These are phyloP conservation scores for Onychomys arenicola DNA, from an alignment of 2,797 vertebrate genomes.

Conservation along the genomic window DNA sequence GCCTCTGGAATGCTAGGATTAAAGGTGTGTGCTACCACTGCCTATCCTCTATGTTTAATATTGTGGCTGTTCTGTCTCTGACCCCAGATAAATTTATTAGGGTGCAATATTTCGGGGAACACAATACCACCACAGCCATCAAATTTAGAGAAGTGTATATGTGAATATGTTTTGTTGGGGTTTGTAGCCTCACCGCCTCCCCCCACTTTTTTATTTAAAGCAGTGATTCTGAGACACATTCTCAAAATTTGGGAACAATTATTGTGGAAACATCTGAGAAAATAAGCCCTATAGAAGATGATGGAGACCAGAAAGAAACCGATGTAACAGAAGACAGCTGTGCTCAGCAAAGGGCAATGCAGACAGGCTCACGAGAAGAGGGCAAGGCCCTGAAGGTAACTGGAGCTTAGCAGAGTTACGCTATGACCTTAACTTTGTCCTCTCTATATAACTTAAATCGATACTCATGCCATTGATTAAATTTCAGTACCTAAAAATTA, in stretches of 20 bases:
- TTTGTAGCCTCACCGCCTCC: not conserved
- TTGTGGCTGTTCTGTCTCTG: no score
- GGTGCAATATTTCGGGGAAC: no score
- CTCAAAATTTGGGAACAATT: conserved; percentile 80
- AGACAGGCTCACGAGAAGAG: conserved; percentile 53
- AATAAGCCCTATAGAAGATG: conserved; percentile 71
- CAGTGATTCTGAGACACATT: conserved; percentile 86
- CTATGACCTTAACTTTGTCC: conserved; percentile 20
- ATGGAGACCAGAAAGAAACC: conserved; percentile 78
- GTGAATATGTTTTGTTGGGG: conserved; percentile 43
- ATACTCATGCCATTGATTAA: not conserved
- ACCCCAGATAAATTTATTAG: no score
- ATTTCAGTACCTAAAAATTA: conserved; percentile 35
- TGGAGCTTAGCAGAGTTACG: not conserved
- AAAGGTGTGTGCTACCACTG: no score
- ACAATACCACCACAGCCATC: no score
- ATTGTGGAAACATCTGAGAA: conserved; percentile 81
- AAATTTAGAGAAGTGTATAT: not conserved
- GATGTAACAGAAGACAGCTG: conserved; percentile 64
- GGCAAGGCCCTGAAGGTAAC: conserved; percentile 81
- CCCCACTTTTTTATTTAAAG: conserved; percentile 19
- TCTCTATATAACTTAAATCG: conserved; percentile 22
- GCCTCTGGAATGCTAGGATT: no score
- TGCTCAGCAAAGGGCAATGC: conserved; percentile 60
- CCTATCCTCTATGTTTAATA: no score